Percentiles rank a stretch among this genome's conserved stretches.
These are phyloP conservation scores for Neoseiulus cucumeris DNA, from an alignment of 1,140 invertebrate species.

Conservation along the genomic window DNA sequence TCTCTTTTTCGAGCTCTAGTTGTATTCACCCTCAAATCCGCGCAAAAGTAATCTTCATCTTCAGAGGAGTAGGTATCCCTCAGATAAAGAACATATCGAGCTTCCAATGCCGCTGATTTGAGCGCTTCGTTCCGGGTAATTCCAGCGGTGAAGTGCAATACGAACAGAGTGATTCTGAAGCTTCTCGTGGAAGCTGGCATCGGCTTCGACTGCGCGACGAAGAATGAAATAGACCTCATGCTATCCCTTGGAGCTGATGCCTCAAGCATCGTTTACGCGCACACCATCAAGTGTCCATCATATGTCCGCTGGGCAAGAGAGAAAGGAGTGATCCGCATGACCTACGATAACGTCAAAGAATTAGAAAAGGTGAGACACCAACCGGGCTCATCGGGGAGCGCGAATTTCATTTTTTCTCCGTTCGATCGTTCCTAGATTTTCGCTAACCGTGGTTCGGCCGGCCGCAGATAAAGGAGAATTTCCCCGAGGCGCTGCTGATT, in stretches of 20 bases:
- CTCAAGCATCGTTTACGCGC: background rate
- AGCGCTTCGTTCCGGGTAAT: background rate
- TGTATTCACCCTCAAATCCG: too few species aligned
- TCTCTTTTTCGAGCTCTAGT: too few species aligned
- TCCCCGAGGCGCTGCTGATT: constrained; percentile 1
- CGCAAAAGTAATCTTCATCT: too few species aligned
- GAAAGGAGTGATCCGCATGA: background rate
- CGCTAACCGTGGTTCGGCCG: too few species aligned
- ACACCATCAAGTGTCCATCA: background rate
- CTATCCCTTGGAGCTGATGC: background rate
- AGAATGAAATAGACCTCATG: background rate
- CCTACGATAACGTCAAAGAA: background rate
- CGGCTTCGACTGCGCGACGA: background rate
- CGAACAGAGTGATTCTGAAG: background rate
- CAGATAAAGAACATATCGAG: too few species aligned
- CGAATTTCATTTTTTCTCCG: too few species aligned
- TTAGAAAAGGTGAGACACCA: background rate
- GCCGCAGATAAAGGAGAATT: background rate
- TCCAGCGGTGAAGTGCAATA: background rate
- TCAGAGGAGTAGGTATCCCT: too few species aligned
- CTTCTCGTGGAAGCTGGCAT: background rate
- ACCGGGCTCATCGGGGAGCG: background rate
- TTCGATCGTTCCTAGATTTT: background rate
- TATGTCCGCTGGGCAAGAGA: background rate
- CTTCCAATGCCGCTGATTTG: too few species aligned